Evolutionary conservation across 1,140 invertebrate genomes (phyloP), one percentile per base, ranked within the genome.

Genomic region (Asobara japonica): DNA sequence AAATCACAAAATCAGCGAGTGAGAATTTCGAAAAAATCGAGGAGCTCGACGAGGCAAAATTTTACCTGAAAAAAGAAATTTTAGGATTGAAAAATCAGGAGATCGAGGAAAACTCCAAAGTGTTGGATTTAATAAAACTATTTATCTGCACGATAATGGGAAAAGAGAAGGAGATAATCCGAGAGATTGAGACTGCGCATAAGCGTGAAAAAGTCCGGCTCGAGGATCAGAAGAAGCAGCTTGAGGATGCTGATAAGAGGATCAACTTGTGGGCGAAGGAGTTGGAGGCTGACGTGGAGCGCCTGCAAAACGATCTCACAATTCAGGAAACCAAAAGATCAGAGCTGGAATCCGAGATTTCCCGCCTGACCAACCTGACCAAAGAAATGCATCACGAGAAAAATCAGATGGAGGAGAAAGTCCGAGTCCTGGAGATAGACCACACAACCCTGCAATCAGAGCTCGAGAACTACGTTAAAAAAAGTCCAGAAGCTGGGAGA

Each of bases 141-240:
- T 82, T 87, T 10, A 3, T 85, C 0, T 74, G 79, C 4, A 74
- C 77, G 0, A 66, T 87, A 1, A 71, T 86, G 60, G 48, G 70
- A 3, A 87, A 84, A 31, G 83, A 87, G 65, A 31, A 77, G 4
- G 83, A 87, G 69, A 67, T 87, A 5, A 65, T 85, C 0, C 76
- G 81, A 16, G 51, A 41, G 2, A 41, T 86, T 11, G 75, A 76
- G 7, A 65, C 80, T 41, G 29, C 71, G 11, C 77, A 67, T 1
- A 51, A 79, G 10, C 65, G 62, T 4, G 71, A 75, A 20, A 81
- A 74, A 60, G 30, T 78, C 31, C 79, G 79, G 18, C 64, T 86
- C 0, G 72, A 74, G 4, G 83, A 85, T 0, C 69, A 80, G 22
- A 82, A 75, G 16, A 74, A 74, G 3, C 78, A 86, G 51, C 77